Conservation (phyloP, 2,888 invertebrate genomes). For the Hemaris fuciformis region DNA sequence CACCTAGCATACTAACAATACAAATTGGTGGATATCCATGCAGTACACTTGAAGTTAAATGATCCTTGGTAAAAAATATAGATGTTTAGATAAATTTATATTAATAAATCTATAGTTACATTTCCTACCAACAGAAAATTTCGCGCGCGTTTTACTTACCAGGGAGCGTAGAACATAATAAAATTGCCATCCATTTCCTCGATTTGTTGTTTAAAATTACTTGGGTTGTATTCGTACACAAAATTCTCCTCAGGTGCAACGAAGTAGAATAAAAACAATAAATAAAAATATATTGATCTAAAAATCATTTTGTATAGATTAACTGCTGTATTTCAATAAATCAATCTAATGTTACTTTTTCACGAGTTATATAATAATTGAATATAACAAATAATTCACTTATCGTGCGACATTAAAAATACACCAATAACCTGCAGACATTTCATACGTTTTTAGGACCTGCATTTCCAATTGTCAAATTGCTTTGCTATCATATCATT, state of each 20-base stretch:
- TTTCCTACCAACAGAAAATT: background rate
- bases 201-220: slow-evolving; percentile 83
- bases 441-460: background rate
- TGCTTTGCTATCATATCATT: background rate
- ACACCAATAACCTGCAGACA: background rate
- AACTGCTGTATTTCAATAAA: no score
- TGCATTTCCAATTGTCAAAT: background rate
- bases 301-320: background rate
- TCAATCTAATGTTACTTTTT: no score
- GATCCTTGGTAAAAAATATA: background rate
- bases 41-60: background rate
- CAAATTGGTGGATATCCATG: background rate
- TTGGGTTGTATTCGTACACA: slow-evolving; percentile 80
- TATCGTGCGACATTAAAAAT: background rate
- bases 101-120: background rate
- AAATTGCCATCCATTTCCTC: slow-evolving; percentile 86
- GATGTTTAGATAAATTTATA: background rate
- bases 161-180: slow-evolving; percentile 90
- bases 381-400: background rate
- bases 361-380: no score
- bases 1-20: background rate
- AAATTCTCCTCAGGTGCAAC: slow-evolving; percentile 85
- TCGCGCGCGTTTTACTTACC: slow-evolving; percentile 75
- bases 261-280: slow-evolving; percentile 79
- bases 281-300: slow-evolving; percentile 18